Evolutionary conservation across 2,113 vertebrate genomes (phyloP), one percentile per base, ranked within the genome.

Genomic region (Blennius ocellaris): DNA sequence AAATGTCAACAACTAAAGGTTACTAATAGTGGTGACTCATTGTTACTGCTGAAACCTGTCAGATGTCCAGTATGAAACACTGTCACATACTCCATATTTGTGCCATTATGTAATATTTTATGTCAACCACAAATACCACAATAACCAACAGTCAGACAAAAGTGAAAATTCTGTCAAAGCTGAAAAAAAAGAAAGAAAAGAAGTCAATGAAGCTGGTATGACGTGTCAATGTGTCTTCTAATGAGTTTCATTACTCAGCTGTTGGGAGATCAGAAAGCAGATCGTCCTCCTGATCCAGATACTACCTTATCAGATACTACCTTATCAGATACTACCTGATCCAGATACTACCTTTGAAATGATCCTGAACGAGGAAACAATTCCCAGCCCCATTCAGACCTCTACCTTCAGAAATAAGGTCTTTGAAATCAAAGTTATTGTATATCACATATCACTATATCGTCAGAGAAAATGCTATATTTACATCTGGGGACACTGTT

Each of bases 291-390:
- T 80, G 66, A 60, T 76, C 36, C 60, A 76, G 77, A 82, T 72
- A 81, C 11, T 8, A 48, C 71, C 78, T 87, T 92, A 89, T 92
- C 90, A 74, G 30, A n/a, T n/a, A n/a, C n/a, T n/a, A n/a, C n/a
- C n/a, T n/a, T n/a, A n/a, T n/a, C n/a, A n/a, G n/a, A n/a, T n/a
- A n/a, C n/a, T n/a, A n/a, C n/a, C n/a, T n/a, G n/a, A n/a, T n/a
- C n/a, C n/a, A n/a, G n/a, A n/a, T n/a, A n/a, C n/a, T n/a, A n/a
- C 43, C 54, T 56, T 67, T 30, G 21, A 30, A 30, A 30, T 30
- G 21, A 30, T 30, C 21, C 21, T 30, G 21, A 89, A n/a, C n/a
- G n/a, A n/a, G n/a, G n/a, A n/a, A n/a, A n/a, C n/a, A n/a, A 92
- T 81, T 41, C 17, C 8, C 48, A 73, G 38, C 7, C 2, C 8